A percentile compares a stretch with the other conserved stretches of the same genome.
Evolutionary conservation across 2,888 invertebrate species (phyloP).

Genomic region (Brachyptera risi): DNA sequence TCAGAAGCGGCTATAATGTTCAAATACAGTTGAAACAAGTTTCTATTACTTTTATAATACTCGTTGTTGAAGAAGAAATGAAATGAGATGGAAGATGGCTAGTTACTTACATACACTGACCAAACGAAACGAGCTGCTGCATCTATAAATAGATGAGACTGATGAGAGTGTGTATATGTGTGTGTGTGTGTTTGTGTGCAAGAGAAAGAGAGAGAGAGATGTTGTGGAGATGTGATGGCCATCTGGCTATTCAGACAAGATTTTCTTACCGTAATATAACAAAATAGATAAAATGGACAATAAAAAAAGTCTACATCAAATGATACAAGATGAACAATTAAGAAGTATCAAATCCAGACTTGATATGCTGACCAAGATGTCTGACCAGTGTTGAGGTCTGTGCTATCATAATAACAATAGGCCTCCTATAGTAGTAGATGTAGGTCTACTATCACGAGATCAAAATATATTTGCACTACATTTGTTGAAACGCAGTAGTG

Average conservation of each 20-base stretch:
- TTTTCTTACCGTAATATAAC: neutral
- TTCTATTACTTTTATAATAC: neutral
- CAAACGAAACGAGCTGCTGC: conserved; percentile 12
- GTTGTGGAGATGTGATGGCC: neutral
- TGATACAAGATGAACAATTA: neutral
- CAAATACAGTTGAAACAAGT: neutral
- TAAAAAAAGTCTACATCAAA: neutral
- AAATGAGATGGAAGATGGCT: conserved; percentile 13
- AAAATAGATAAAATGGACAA: conserved; percentile 3
- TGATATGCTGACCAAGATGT: no score
- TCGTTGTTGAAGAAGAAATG: conserved; percentile 4
- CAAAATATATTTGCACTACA: no score
- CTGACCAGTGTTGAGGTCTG: no score
- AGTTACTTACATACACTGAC: conserved; percentile 1
- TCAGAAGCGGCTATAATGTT: neutral
- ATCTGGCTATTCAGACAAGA: conserved; percentile 9
- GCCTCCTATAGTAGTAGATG: no score
- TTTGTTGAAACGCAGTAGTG: no score
- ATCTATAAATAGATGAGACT: conserved; percentile 15
- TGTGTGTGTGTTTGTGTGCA: no score
- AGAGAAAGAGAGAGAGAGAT: neutral
- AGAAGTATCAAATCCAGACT: neutral
- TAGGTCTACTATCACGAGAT: no score
- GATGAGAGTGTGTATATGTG: no score
- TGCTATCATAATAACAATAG: no score